Percentiles rank a stretch among this genome's conserved stretches.
Conservation (phyloP, 2,797 vertebrate genomes). For the Macropodus opercularis region DNA sequence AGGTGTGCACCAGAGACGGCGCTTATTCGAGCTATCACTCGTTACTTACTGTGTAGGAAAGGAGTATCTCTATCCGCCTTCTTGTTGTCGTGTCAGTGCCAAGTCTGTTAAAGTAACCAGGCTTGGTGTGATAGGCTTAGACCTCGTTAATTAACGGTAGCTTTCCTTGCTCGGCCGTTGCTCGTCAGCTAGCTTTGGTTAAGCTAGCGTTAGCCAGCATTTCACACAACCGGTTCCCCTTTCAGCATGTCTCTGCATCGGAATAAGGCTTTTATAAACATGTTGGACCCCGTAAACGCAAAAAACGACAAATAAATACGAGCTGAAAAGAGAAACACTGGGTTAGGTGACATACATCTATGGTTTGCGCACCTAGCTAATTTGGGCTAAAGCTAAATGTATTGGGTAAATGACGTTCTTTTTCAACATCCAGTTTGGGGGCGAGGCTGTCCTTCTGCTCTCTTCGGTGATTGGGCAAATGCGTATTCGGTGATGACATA, state of each 20-base stretch:
- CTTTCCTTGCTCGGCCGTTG: slow-evolving; percentile 62
- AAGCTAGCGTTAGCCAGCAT: slow-evolving; percentile 77
- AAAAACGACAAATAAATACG: slow-evolving; percentile 8
- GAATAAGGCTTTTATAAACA: slow-evolving; percentile 70
- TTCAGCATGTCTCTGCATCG: slow-evolving; percentile 74
- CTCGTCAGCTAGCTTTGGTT: slow-evolving; percentile 67
- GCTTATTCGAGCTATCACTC: not conserved
- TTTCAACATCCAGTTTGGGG: slow-evolving; percentile 57
- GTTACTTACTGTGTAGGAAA: slow-evolving; percentile 59
- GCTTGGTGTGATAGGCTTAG: slow-evolving; percentile 50
- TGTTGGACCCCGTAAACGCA: slow-evolving; percentile 61
- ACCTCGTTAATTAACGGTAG: slow-evolving; percentile 53
- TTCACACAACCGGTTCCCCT: slow-evolving; percentile 77
- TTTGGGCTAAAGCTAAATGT: slow-evolving; percentile 79
- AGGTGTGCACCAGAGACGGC: not conserved
- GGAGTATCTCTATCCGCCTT: slow-evolving; percentile 9
- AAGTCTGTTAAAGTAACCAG: slow-evolving; percentile 29
- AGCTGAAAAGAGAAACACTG: slow-evolving; percentile 14
- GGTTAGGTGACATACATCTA: slow-evolving; percentile 14
- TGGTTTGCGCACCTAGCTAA: slow-evolving; percentile 59
- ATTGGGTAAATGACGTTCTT: slow-evolving; percentile 82
- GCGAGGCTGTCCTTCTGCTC: slow-evolving; percentile 8
- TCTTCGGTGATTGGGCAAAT: slow-evolving; percentile 59
- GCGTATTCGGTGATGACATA: not conserved
- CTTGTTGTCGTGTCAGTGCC: slow-evolving; percentile 29